A percentile compares a stretch with the other conserved stretches of the same genome.
Evolutionary conservation across 1,140 invertebrate genomes (phyloP).

Genomic region (Drosophila parabipectinata): DNA sequence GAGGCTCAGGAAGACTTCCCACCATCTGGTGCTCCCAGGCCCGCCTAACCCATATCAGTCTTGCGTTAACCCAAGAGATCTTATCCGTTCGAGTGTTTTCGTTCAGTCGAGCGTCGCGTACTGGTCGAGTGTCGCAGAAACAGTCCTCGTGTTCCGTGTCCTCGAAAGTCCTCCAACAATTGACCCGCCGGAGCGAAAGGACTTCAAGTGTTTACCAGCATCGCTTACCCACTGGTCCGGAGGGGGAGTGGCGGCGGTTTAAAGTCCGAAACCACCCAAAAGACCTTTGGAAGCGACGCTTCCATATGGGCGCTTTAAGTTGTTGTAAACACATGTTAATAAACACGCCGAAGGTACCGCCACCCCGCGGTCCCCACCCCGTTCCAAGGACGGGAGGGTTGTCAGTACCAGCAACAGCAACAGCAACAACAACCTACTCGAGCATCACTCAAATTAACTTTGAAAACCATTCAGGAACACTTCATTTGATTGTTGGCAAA

Average conservation of each 20-base stretch:
- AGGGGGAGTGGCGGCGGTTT: slow-evolving; percentile 4
- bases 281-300: slow-evolving; percentile 2
- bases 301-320: slow-evolving; percentile 79
- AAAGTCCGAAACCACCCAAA: slow-evolving; percentile 14
- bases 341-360: slow-evolving; percentile 61
- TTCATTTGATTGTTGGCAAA: slow-evolving; percentile 78
- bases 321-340: slow-evolving; percentile 83
- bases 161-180: slow-evolving; percentile 38
- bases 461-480: slow-evolving; percentile 84
- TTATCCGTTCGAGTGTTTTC: slow-evolving; percentile 8
- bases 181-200: slow-evolving; percentile 56
- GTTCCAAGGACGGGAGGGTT: slow-evolving; percentile 40
- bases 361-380: neutral
- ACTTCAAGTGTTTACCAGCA: slow-evolving; percentile 79
- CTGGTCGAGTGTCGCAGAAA: slow-evolving; percentile 29
- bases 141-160: neutral
- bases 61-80: slow-evolving; percentile 18
- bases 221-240: slow-evolving; percentile 49
- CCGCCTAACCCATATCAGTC: neutral
- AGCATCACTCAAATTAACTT: slow-evolving; percentile 84
- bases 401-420: slow-evolving; percentile 63
- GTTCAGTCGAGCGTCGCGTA: slow-evolving; percentile 4
- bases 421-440: slow-evolving; percentile 33
- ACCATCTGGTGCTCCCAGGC: slow-evolving; percentile 16
- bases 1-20: neutral